phyloP scores from a whole-genome alignment of 2,113 vertebrate species.

The Semicossyphus pulcher region DNA sequence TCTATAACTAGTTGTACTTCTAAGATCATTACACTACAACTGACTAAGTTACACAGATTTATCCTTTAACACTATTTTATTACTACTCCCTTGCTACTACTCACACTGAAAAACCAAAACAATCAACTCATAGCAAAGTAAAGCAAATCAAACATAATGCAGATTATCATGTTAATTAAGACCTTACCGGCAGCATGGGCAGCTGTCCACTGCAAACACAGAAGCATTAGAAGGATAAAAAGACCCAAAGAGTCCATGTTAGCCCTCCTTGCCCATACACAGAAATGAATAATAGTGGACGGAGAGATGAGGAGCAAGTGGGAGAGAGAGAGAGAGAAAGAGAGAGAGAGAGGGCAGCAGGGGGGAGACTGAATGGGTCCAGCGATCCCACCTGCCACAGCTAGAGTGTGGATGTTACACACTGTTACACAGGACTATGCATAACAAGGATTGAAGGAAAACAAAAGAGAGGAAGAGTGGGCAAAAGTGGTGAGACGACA shows the following conservation, averaged over 20 bases:
- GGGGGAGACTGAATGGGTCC: constrained; percentile 34
- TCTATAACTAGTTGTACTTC: not conserved
- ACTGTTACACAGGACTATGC: constrained; percentile 26
- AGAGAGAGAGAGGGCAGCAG: constrained; percentile 5
- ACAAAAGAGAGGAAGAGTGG: not conserved
- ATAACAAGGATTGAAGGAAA: constrained; percentile 13
- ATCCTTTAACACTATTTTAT: not conserved
- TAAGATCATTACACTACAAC: not conserved
- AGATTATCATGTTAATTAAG: constrained; percentile 42
- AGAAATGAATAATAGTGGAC: constrained; percentile 62
- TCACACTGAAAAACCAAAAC: constrained; percentile 22
- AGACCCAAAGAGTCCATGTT: constrained; percentile 77
- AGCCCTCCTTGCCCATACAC: constrained; percentile 63
- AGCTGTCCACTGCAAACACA: constrained; percentile 58
- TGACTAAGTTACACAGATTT: not conserved
- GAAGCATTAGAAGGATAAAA: constrained; percentile 58
- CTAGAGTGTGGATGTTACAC: constrained; percentile 31
- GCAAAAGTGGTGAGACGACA: not conserved
- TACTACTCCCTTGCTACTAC: not conserved
- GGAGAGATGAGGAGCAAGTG: constrained; percentile 59
- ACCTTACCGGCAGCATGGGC: constrained; percentile 71
- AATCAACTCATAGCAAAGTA: constrained; percentile 24
- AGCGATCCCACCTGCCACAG: constrained; percentile 61
- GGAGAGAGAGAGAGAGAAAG: constrained; percentile 17
- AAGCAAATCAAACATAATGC: constrained; percentile 24